phyloP scores from a whole-genome alignment of 92 coral and sea anemone species.

The Hydrozoanthus gracilis region DNA sequence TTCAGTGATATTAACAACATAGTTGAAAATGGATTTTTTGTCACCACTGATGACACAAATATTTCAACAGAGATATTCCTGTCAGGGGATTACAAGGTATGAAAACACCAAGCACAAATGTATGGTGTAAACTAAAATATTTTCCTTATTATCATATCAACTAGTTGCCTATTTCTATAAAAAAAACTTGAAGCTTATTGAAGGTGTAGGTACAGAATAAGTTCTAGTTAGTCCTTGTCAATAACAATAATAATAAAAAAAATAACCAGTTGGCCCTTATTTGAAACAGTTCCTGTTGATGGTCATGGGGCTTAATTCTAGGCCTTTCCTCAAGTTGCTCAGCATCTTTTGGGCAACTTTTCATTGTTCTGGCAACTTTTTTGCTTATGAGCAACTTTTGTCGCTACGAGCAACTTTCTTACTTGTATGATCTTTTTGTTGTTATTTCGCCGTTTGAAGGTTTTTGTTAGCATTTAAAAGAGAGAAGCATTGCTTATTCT shows the following conservation, averaged over 20 bases:
- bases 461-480: conserved; percentile 7
- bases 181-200: neutral
- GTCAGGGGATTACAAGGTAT: conserved; percentile 68
- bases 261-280: neutral
- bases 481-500: conserved; percentile 20
- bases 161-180: conserved; percentile 6
- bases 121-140: neutral
- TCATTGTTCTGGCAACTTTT: neutral
- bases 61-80: conserved; percentile 50
- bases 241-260: no score
- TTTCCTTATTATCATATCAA: conserved; percentile 4
- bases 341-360: no score
- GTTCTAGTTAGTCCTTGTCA: neutral
- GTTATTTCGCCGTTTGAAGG: conserved; percentile 25
- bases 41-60: conserved; percentile 25
- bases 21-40: conserved; percentile 26
- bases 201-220: neutral
- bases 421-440: conserved; percentile 18
- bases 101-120: neutral
- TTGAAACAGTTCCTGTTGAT: conserved; percentile 46
- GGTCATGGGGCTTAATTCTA: conserved; percentile 52
- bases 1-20: conserved; percentile 17
- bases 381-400: neutral
- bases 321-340: no score
- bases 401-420: conserved; percentile 25